Conservation (phyloP, 2,888 invertebrate species). For the Chrysodeixis includens region DNA sequence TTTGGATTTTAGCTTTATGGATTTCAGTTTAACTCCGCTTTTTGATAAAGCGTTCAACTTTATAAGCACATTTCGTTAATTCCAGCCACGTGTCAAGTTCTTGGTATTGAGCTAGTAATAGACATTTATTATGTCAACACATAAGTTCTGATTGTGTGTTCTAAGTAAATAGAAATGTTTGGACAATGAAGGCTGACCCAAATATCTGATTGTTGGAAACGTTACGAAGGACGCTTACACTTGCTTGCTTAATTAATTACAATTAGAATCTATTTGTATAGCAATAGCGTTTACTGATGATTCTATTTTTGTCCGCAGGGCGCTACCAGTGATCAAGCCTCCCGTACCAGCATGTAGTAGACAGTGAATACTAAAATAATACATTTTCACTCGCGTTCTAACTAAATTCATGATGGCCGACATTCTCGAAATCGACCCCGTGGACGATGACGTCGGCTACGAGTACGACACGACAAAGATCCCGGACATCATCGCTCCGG, state of each 20-base stretch:
- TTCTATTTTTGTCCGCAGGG: conserved; percentile 74
- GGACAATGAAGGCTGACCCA: neutral
- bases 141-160: neutral
- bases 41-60: too few relatives aligned
- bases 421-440: conserved; percentile 72
- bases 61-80: too few relatives aligned
- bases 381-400: conserved; percentile 57
- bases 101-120: neutral
- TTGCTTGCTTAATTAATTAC: conserved; percentile 9
- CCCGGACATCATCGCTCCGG: conserved; percentile 84
- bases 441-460: conserved; percentile 81
- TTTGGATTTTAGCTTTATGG: conserved; percentile 21
- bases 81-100: too few relatives aligned
- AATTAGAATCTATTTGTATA: neutral
- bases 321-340: conserved; percentile 73
- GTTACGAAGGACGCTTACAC: conserved; percentile 1
- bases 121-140: neutral
- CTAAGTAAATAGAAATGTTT: neutral
- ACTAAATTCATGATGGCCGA: conserved; percentile 76
- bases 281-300: neutral
- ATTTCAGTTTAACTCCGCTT: too few relatives aligned
- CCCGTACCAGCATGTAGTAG: conserved; percentile 84
- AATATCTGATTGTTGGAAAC: conserved; percentile 2
- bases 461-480: conserved; percentile 81
- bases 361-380: conserved; percentile 59